Base-by-base conservation (phyloP, 2,113 vertebrate species). In the Alectura lathami region DNA sequence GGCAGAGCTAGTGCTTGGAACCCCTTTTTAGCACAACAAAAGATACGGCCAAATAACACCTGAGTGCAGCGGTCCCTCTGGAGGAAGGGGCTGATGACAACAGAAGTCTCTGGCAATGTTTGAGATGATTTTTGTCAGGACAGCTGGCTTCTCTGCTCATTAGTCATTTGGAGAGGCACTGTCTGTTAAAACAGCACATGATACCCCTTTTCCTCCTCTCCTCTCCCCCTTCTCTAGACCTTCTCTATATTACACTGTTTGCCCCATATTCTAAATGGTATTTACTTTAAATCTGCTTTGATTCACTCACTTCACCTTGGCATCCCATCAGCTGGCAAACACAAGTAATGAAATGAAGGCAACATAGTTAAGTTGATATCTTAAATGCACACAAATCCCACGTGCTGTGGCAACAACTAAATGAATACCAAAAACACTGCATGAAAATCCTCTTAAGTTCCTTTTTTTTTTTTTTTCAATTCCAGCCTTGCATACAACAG, bases 341-440 rank as follows among this genome's bases (percentile, higher is more conserved):
- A 67, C 54, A 74, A 75, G 77, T 70, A 82, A 78, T 91, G 94
- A 96, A 95, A 74, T 81, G 94, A 96, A 91, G 95, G 88, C 48
- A 69, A 76, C 79, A 30, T 57, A 83, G 86, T 83, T 47, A 68
- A 90, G 62, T 93, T 95, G 94, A 36, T 95, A 96, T 93, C 94
- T 96, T 93, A 96, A 96, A 95, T 78, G 91, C 85, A 73, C 94
- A 79, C 88, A 95, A 96, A 96, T 97, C 96, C 95, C 88, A 80
- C 95, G 84, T 80, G 70, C 91, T 96, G 87, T 57, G 66, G 92
- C 74, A 94, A 93, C 82, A 96, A 95, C 75, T 91, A 95, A 94
- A 94, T 86, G 83, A 88, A 67, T 95, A 95, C 95, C 89, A 96
- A 96, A 94, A 83, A 82, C 24, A 6, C 29, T 48, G 72, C 86